phyloP scores from a whole-genome alignment of 2,888 invertebrate genomes.

The Parochlus steinenii region DNA sequence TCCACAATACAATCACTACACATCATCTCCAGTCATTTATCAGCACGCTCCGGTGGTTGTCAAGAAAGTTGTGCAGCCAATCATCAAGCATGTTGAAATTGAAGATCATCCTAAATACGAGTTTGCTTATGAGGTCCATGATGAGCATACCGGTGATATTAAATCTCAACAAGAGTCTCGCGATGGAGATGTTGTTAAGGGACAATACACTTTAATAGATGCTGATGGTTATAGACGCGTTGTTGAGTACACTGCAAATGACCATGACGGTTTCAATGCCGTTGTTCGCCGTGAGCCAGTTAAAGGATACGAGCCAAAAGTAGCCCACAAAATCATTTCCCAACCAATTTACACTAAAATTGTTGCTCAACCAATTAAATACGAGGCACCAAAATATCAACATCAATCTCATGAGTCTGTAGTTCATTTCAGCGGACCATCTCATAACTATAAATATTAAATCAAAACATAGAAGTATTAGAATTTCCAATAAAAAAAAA shows the following conservation, averaged over 20 bases:
- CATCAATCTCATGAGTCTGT: background rate
- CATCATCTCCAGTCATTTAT: no score
- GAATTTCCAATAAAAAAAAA: no score
- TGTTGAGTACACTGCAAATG: conserved; percentile 12
- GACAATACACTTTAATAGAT: conserved; percentile 12
- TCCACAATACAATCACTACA: no score
- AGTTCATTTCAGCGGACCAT: no score
- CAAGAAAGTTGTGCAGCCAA: no score
- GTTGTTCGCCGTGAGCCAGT: conserved; percentile 9
- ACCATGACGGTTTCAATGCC: conserved; percentile 12
- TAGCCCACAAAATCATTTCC: conserved; percentile 7
- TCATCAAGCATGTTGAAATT: background rate
- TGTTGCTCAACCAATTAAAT: background rate
- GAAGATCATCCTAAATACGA: conserved; percentile 10
- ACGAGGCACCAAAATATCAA: conserved; percentile 1
- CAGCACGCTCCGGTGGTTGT: no score
- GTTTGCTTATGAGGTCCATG: conserved; percentile 10
- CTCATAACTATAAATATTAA: no score
- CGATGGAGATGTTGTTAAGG: conserved; percentile 10
- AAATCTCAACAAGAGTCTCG: conserved; percentile 12
- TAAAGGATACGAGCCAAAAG: no score
- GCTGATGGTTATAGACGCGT: conserved; percentile 12
- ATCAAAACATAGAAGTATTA: no score
- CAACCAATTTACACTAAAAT: conserved; percentile 1
- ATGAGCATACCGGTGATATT: conserved; percentile 12